Evolutionary conservation across 2,797 vertebrate genomes (phyloP).

Genomic region (Setipinna tenuifilis): DNA sequence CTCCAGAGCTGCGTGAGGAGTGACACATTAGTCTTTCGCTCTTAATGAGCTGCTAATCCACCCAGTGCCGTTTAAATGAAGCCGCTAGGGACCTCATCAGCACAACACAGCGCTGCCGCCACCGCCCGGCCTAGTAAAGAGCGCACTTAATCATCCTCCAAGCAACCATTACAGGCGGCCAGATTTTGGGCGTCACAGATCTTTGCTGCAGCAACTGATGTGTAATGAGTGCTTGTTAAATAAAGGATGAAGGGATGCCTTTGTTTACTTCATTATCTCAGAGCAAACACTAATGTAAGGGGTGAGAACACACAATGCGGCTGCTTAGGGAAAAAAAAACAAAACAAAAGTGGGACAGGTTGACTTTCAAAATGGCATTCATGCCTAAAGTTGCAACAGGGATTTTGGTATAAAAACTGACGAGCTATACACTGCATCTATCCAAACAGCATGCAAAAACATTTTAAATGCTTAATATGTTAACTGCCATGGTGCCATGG

Average conservation of each 20-base stretch:
- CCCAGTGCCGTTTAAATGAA: neutral
- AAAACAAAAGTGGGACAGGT: neutral
- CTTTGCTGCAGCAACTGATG: neutral
- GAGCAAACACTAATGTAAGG: neutral
- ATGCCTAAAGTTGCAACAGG: neutral
- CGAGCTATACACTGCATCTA: neutral
- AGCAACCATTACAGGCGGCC: neutral
- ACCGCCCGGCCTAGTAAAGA: neutral
- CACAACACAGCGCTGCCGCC: neutral
- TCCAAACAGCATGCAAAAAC: no score
- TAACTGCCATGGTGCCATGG: no score
- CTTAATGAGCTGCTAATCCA: neutral
- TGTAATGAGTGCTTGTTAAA: neutral
- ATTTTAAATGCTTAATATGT: no score
- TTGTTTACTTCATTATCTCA: constrained; percentile 17
- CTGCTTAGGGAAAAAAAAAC: neutral
- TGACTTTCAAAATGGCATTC: neutral
- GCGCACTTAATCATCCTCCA: neutral
- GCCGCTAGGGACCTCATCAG: constrained; percentile 9
- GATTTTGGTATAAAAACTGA: neutral
- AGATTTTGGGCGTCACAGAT: neutral
- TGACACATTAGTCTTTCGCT: constrained; percentile 35
- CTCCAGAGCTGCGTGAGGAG: constrained; percentile 78
- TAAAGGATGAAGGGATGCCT: neutral
- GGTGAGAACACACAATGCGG: neutral